Evolutionary conservation across 1,140 invertebrate species (phyloP).

Genomic region (Drepana arcuata): DNA sequence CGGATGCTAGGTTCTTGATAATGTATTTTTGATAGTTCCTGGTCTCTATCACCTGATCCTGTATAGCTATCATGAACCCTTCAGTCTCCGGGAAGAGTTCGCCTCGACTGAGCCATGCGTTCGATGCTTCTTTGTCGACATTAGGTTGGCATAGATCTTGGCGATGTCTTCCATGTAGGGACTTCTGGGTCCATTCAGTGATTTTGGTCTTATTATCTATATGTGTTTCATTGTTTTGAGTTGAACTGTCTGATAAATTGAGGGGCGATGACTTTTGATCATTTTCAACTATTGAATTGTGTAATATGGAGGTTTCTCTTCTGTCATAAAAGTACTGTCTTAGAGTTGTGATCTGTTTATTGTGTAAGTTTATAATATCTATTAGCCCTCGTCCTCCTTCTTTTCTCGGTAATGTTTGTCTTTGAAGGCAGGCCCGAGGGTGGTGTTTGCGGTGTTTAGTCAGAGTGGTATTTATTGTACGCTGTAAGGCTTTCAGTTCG

Average conservation of each 20-base stretch:
- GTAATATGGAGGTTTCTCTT: conserved; percentile 3
- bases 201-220: conserved; percentile 10
- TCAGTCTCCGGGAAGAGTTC: conserved; percentile 7
- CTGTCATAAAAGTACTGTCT: conserved; percentile 6
- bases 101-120: conserved; percentile 23
- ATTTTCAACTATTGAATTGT: conserved; percentile 6
- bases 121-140: conserved; percentile 16
- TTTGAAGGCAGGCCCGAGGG: conserved; percentile 19
- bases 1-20: conserved; percentile 11
- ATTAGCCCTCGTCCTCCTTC: conserved; percentile 19
- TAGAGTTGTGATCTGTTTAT: conserved; percentile 9
- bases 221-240: conserved; percentile 7
- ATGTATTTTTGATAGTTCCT: conserved; percentile 24
- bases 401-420: conserved; percentile 11
- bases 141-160: conserved; percentile 9
- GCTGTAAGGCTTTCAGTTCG: too few species aligned
- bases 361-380: conserved; percentile 6
- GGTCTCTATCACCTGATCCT: conserved; percentile 29
- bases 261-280: conserved; percentile 15
- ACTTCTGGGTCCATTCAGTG: conserved; percentile 10
- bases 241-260: conserved; percentile 3
- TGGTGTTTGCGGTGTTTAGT: conserved; percentile 15
- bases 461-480: too few species aligned
- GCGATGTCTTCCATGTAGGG: conserved; percentile 5
- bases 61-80: conserved; percentile 8